Conservation (phyloP, 2,797 vertebrate species). For the Numenius phaeopus region DNA sequence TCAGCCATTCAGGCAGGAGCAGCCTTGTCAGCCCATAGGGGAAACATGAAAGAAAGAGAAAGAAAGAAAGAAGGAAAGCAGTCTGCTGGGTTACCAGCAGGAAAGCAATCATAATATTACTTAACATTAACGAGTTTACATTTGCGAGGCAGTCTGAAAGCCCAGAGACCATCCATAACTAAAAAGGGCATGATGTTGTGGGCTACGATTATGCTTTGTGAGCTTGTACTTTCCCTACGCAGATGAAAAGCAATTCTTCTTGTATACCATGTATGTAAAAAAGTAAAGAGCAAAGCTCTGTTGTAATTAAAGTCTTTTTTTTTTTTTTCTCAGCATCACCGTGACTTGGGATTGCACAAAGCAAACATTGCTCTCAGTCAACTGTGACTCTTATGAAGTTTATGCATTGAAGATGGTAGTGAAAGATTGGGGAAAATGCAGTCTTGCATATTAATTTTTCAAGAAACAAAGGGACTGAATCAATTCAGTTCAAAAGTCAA, state of each 20-base stretch:
- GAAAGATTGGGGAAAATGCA: conserved; percentile 6
- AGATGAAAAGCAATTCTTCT: neutral
- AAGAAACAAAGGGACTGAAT: conserved; percentile 35
- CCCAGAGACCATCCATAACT: neutral
- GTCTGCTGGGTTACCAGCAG: conserved; percentile 36
- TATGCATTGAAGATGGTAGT: neutral
- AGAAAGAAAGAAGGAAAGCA: conserved; percentile 29
- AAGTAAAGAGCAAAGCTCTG: conserved; percentile 2
- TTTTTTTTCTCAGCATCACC: neutral
- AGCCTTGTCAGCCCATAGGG: conserved; percentile 12
- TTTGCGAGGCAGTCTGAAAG: conserved; percentile 28
- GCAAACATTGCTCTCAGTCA: neutral
- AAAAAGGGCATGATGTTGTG: neutral
- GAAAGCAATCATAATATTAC: conserved; percentile 36
- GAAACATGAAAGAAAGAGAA: conserved; percentile 29
- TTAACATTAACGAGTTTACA: conserved; percentile 27
- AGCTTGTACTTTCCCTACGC: neutral
- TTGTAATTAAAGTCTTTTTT: neutral
- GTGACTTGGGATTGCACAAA: conserved; percentile 1
- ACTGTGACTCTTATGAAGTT: neutral
- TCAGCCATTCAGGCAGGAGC: neutral
- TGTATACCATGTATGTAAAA: neutral
- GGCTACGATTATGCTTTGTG: neutral
- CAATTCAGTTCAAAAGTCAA: neutral
- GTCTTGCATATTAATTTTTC: neutral